Percentiles rank a stretch among this genome's conserved stretches.
Conservation (phyloP, 2,113 vertebrate genomes). For the Trochalopteron elliotii region DNA sequence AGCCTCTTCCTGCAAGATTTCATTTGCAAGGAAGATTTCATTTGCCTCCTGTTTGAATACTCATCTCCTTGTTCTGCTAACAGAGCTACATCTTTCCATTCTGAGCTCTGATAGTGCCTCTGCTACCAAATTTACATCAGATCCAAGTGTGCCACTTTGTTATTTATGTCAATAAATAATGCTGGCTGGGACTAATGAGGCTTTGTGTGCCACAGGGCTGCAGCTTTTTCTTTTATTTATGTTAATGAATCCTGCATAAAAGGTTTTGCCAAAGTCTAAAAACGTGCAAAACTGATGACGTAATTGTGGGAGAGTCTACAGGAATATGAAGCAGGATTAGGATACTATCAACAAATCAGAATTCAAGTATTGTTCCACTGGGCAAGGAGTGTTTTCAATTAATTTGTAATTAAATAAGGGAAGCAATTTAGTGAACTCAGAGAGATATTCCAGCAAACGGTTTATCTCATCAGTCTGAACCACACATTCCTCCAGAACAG, state of each 20-base stretch:
- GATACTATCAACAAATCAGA: conserved; percentile 78
- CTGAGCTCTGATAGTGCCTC: not conserved
- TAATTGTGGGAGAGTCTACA: conserved; percentile 61
- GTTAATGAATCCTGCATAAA: conserved; percentile 11
- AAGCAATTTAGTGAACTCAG: conserved; percentile 77
- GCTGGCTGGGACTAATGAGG: not conserved
- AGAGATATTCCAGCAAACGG: conserved; percentile 71
- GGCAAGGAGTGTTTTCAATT: conserved; percentile 80
- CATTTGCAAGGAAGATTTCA: not conserved
- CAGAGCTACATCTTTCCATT: not conserved
- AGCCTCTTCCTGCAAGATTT: not conserved
- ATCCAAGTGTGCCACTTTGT: not conserved
- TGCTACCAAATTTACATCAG: not conserved
- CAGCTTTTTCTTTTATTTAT: conserved; percentile 2
- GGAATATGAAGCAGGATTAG: conserved; percentile 74
- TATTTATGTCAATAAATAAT: not conserved
- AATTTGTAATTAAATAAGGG: conserved; percentile 85
- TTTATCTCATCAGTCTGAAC: conserved; percentile 81
- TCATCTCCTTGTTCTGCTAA: not conserved
- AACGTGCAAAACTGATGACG: conserved; percentile 71
- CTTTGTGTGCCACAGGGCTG: not conserved
- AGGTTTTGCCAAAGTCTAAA: conserved; percentile 38
- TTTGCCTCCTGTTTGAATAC: not conserved
- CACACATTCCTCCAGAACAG: conserved; percentile 76
- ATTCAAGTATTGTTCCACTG: conserved; percentile 68